Evolutionary conservation across 1,140 invertebrate genomes (phyloP), one percentile per base, ranked within the genome.

Genomic region (Trachelipus rathkii): DNA sequence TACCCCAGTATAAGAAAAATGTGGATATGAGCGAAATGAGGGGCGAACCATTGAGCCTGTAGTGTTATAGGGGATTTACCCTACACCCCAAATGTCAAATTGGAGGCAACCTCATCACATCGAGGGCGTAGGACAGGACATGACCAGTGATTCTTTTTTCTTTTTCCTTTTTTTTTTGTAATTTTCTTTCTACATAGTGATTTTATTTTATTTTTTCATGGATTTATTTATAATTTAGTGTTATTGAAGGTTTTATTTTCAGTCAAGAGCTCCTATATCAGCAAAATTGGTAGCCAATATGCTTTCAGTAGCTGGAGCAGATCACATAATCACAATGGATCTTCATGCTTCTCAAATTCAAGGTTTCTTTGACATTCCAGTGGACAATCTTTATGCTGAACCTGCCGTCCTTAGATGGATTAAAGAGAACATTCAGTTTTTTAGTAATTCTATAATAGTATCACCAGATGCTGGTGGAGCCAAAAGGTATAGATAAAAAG

Each of bases 291-390:
- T 99, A 9, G 97, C 97, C 7, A 99, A 99, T 84, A 98, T 99
- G 92, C 87, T 99, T 79, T 97, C 95, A 71, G 96, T 98, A 13
- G 93, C 97, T 80, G 97, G 97, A 44, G 96, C 97, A 7, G 96
- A 99, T 87, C 97, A 99, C 83, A 98, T 99, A 77, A 99, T 99
- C 82, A 99, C 97, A 15, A 99, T 99, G 93, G 97, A 99, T 85
- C 88, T 99, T 44, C 97, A 99, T 86, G 95, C 97, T 24, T 98
- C 96, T 79, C 97, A 99, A 88, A 99, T 99, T 84, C 97, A 98
- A 88, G 97, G 97, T 46, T 99, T 99, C 86, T 99, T 99, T 85
- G 97, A 99, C 86, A 99, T 99, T 84, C 97, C 97, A 70, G 97
- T 99, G 0, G 97, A 99, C 85, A 99, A 99, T 87, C 87, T 99